Conservation (phyloP, 2,888 invertebrate species). For the Pseudoips prasinana region DNA sequence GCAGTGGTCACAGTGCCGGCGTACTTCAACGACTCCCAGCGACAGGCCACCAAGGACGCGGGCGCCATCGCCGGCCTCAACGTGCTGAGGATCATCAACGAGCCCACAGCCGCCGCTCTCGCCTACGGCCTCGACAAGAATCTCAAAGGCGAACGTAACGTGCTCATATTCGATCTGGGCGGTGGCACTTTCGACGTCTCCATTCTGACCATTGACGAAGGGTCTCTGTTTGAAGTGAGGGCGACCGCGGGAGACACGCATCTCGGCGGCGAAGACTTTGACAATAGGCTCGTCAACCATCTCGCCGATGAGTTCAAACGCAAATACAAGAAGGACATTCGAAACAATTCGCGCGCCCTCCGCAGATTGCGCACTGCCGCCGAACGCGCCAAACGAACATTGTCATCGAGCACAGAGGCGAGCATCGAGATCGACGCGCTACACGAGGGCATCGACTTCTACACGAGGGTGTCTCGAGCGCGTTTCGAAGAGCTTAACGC, state of each 20-base stretch:
- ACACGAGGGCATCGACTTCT: conserved; percentile 86
- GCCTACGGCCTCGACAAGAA: conserved; percentile 88
- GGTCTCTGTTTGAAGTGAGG: conserved; percentile 87
- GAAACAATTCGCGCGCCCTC: conserved; percentile 84
- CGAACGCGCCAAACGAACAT: conserved; percentile 88
- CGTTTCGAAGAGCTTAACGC: conserved; percentile 90
- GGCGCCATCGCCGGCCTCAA: conserved; percentile 89
- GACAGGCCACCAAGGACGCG: conserved; percentile 92
- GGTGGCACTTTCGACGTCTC: conserved; percentile 92
- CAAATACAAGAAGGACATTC: conserved; percentile 86
- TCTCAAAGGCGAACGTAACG: conserved; percentile 83
- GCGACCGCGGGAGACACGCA: conserved; percentile 93
- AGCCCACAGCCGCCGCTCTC: conserved; percentile 89
- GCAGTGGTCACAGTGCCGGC: conserved; percentile 92
- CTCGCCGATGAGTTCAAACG: conserved; percentile 87
- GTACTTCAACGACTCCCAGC: conserved; percentile 88
- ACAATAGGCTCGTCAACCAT: conserved; percentile 85
- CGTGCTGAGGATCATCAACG: conserved; percentile 91
- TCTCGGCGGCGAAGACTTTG: conserved; percentile 88
- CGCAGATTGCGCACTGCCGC: conserved; percentile 88
- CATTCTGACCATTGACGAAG: conserved; percentile 90
- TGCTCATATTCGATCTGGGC: conserved; percentile 85
- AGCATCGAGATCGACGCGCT: conserved; percentile 89
- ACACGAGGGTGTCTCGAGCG: conserved; percentile 87
- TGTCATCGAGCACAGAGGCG: conserved; percentile 89